A percentile compares a stretch with the other conserved stretches of the same genome.
These are phyloP conservation scores for Erebia palarica DNA, from an alignment of 2,888 invertebrate species.

Conservation along the genomic window DNA sequence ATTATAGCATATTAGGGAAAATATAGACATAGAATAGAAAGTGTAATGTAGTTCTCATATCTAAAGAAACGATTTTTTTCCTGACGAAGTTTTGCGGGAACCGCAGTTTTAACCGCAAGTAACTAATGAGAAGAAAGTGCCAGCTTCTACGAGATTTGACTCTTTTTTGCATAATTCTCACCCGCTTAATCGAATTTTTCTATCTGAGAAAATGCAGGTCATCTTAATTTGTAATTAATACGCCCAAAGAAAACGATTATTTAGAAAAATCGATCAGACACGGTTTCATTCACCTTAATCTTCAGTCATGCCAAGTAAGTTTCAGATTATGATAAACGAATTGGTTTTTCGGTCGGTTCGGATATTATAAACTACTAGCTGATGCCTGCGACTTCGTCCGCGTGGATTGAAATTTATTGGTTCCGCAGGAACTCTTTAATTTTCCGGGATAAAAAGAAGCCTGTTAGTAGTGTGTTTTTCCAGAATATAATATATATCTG, in stretches of 20 bases:
- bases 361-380: no score
- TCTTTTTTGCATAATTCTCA: conserved; percentile 38
- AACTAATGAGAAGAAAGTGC: conserved; percentile 74
- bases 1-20: neutral
- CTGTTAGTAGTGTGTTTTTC: no score
- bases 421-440: no score
- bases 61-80: conserved; percentile 46
- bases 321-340: neutral
- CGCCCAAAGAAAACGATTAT: neutral
- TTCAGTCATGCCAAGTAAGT: conserved; percentile 5
- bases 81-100: conserved; percentile 57
- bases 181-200: conserved; percentile 28
- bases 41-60: neutral
- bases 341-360: no score
- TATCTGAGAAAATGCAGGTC: neutral
- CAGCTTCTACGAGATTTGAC: conserved; percentile 51
- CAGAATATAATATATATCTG: no score
- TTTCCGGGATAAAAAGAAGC: no score
- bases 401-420: no score
- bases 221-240: conserved; percentile 11
- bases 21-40: neutral
- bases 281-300: conserved; percentile 14
- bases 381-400: no score
- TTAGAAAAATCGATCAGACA: conserved; percentile 13
- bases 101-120: conserved; percentile 61